Evolutionary conservation across 2,888 invertebrate genomes (phyloP).

Genomic region (Acleris literana): DNA sequence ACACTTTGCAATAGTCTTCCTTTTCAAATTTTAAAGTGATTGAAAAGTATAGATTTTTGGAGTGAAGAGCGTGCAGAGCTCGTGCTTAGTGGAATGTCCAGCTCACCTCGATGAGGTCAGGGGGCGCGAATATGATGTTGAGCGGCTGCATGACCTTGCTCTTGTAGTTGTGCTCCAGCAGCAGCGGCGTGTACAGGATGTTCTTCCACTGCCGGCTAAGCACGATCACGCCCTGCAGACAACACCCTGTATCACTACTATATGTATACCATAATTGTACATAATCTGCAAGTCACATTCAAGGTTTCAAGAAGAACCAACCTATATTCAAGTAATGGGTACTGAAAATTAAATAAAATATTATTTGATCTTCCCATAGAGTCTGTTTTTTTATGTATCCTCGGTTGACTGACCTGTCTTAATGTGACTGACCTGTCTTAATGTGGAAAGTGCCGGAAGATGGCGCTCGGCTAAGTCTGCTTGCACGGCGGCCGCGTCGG

Average conservation of each 20-base stretch:
- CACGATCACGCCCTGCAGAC: slow-evolving; percentile 93
- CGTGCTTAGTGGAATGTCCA: no score
- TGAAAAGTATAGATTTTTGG: no score
- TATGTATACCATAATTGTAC: not conserved
- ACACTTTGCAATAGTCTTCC: no score
- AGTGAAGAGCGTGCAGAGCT: no score
- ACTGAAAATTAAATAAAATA: no score
- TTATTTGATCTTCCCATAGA: not conserved
- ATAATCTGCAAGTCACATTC: no score
- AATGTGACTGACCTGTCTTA: slow-evolving; percentile 92
- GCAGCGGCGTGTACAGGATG: slow-evolving; percentile 94
- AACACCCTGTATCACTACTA: not conserved
- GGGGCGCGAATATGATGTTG: slow-evolving; percentile 94
- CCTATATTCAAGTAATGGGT: no score
- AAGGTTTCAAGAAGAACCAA: no score
- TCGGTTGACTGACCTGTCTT: slow-evolving; percentile 85
- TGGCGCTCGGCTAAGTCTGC: slow-evolving; percentile 92
- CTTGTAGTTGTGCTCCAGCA: slow-evolving; percentile 95
- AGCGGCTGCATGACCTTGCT: slow-evolving; percentile 91
- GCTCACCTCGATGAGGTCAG: slow-evolving; percentile 90
- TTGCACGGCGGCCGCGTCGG: slow-evolving; percentile 90
- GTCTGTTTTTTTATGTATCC: not conserved
- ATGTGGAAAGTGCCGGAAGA: slow-evolving; percentile 93
- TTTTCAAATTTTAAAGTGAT: no score
- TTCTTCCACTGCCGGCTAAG: slow-evolving; percentile 98